Evolutionary conservation across 2,113 vertebrate genomes (phyloP).

Genomic region (Rhinoptilus africanus): DNA sequence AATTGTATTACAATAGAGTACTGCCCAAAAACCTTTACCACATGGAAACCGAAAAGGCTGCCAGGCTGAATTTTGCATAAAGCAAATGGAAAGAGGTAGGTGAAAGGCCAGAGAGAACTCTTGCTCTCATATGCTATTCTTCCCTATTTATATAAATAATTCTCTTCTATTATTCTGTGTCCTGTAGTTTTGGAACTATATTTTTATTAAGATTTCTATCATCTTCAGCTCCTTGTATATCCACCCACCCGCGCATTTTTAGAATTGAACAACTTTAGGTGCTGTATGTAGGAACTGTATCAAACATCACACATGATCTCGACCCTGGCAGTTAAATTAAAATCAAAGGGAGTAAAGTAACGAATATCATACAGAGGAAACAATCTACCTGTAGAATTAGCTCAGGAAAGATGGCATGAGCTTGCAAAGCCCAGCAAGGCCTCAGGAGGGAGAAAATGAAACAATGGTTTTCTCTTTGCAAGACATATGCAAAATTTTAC

Average conservation of each 20-base stretch:
- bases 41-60: not conserved
- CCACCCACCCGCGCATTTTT: not conserved
- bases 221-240: not conserved
- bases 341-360: accelerated
- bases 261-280: not conserved
- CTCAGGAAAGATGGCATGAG: not conserved
- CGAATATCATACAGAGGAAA: not conserved
- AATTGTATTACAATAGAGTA: not conserved
- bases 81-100: not conserved
- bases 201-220: not conserved
- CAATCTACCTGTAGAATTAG: not conserved
- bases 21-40: not conserved
- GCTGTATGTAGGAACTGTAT: not conserved
- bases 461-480: not conserved
- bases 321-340: not conserved
- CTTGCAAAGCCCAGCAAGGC: not conserved
- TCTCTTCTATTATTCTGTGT: not conserved
- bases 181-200: not conserved
- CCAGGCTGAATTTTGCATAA: not conserved
- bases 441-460: not conserved
- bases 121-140: not conserved
- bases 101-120: not conserved
- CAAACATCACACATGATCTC: not conserved
- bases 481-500: not conserved
- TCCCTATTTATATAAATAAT: not conserved